Base-by-base conservation (phyloP, 1,140 invertebrate genomes). In the Ridgeia piscesae region DNA sequence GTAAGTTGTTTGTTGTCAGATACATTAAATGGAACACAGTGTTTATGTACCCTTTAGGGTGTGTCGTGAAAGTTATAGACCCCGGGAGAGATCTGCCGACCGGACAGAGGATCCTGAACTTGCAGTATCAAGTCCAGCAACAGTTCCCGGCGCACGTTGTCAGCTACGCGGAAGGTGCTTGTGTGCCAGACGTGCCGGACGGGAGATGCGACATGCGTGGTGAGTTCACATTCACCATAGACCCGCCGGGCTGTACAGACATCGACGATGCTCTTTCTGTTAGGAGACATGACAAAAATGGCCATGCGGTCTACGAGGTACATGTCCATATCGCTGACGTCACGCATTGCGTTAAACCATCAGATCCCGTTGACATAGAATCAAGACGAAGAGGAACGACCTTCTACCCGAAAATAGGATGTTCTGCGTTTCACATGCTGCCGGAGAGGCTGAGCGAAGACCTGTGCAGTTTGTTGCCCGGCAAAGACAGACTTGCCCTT, bases 211-310 rank as follows among this genome's bases (percentile, higher is more conserved):
- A 92, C 48, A 33, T 35, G 31, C 35, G 35, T 92, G 94, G 99
- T 9, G 97, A 91, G 91, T 89, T 97, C 94, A 97, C 99, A 50
- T 99, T 99, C 95, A 99, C 98, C 0, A 99, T 99, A 0, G 99
- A 99, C 97, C 98, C 99, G 34, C 98, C 98, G 1, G 98, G 98
- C 4, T 99, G 99, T 95, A 99, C 98, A 9, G 99, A 99, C 95
- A 99, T 99, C 92, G 99, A 99, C 95, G 99, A 99, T 96, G 99
- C 99, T 0, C 96, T 99, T 1, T 99, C 99, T 96, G 94, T 96
- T 35, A 77, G 58, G 27, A 77, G 17, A 77, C 17, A 4, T 21
- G 58, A 0, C 58, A 50, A 21, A 50, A 50, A 50, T 50, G 48
- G 48, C 21, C 17, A 8, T 31, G 94, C 94, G 77, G 93, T 94